These are phyloP conservation scores for Anomalospiza imberbis DNA, from an alignment of 2,797 vertebrate genomes.

Conservation along the genomic window DNA sequence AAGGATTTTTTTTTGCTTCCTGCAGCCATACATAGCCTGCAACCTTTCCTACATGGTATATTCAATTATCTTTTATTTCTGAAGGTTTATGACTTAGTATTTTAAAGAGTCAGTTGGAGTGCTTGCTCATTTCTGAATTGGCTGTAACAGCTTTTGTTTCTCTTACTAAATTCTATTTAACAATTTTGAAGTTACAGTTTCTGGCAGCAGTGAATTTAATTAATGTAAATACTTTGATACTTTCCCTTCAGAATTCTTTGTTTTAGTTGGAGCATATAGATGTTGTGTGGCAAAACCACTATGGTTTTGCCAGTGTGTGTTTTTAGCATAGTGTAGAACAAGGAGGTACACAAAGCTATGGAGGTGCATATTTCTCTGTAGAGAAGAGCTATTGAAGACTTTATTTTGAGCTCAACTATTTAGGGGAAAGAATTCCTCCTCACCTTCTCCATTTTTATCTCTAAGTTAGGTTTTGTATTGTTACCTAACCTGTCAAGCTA, in stretches of 20 bases:
- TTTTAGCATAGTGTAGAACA: neutral
- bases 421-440: neutral
- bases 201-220: neutral
- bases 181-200: neutral
- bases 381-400: neutral
- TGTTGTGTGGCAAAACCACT: neutral
- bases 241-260: neutral
- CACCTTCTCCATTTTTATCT: neutral
- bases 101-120: neutral
- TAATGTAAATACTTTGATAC: neutral
- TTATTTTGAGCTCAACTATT: neutral
- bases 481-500: neutral
- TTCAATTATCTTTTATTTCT: slow-evolving; percentile 25
- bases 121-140: neutral
- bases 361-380: neutral
- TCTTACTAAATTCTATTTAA: neutral
- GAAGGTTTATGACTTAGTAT: neutral
- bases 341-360: neutral
- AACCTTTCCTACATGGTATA: neutral
- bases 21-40: neutral
- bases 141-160: neutral
- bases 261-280: neutral
- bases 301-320: neutral
- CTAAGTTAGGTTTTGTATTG: neutral
- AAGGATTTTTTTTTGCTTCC: neutral